Conservation (phyloP, 2,888 invertebrate species). For the Ochlodes sylvanus region DNA sequence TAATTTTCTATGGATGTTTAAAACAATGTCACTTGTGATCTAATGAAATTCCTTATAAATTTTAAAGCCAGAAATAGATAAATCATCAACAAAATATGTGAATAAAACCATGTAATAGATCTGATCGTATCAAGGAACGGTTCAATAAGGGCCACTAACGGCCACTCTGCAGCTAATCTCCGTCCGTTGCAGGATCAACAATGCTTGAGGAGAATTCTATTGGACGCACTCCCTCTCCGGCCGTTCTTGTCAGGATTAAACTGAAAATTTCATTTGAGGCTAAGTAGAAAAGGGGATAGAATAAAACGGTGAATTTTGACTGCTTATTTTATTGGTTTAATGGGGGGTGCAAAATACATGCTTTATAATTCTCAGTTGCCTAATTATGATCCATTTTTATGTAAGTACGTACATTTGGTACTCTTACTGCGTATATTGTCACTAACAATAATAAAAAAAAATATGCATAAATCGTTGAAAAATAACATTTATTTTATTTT, state of each 20-base stretch:
- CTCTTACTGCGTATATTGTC: too few species aligned
- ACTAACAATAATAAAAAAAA: too few species aligned
- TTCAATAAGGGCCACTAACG: conserved; percentile 4
- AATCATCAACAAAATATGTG: too few species aligned
- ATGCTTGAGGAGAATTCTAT: conserved; percentile 13
- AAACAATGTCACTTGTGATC: too few species aligned
- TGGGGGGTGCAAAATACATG: background rate
- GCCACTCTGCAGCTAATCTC: conserved; percentile 3
- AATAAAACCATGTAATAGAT: background rate
- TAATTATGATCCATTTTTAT: too few species aligned
- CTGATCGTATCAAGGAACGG: background rate
- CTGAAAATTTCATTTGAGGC: conserved; percentile 3
- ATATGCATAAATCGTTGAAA: too few species aligned
- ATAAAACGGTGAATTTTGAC: conserved; percentile 1
- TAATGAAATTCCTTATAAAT: too few species aligned
- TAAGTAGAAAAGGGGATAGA: background rate
- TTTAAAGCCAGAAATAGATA: too few species aligned
- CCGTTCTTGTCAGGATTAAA: conserved; percentile 8
- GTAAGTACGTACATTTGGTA: background rate
- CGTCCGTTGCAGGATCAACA: background rate
- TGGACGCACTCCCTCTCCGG: background rate
- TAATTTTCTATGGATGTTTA: too few species aligned
- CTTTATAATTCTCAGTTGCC: too few species aligned
- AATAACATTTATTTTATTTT: too few species aligned
- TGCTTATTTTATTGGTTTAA: background rate